Percentiles rank a stretch among this genome's conserved stretches.
These are phyloP conservation scores for Threskiornis aethiopicus DNA, from an alignment of 2,797 vertebrate genomes.

Conservation along the genomic window DNA sequence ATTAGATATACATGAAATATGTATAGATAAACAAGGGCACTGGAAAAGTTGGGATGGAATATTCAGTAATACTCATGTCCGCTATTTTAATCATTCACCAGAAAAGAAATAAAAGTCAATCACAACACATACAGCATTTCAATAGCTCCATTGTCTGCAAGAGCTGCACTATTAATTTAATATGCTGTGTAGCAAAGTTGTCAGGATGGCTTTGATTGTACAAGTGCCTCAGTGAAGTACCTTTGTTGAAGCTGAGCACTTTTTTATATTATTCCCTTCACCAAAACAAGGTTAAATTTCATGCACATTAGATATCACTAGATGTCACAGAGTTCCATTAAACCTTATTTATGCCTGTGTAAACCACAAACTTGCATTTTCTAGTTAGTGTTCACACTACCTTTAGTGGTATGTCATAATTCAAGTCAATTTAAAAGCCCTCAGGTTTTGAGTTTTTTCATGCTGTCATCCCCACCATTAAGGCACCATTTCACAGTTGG, in stretches of 20 bases:
- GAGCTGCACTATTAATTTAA: conserved; percentile 21
- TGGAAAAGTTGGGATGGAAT: neutral
- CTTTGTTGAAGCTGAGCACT: neutral
- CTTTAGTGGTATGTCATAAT: conserved; percentile 45
- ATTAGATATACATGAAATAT: neutral
- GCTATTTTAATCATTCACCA: neutral
- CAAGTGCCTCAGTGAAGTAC: conserved; percentile 6
- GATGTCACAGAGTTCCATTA: neutral
- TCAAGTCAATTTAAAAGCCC: conserved; percentile 53
- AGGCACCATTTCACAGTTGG: conserved; percentile 45
- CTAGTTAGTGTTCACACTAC: conserved; percentile 39
- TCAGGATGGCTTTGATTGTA: conserved; percentile 15
- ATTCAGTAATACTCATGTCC: neutral
- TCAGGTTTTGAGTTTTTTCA: conserved; percentile 44
- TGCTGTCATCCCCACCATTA: conserved; percentile 38
- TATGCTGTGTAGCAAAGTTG: neutral
- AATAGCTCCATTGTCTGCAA: conserved; percentile 14
- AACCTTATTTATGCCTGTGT: neutral
- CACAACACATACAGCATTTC: neutral
- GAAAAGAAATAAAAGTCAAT: conserved; percentile 24
- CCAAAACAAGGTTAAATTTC: neutral
- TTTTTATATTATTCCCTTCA: neutral
- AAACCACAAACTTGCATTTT: conserved; percentile 36
- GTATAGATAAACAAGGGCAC: neutral
- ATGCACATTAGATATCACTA: neutral